A percentile compares a stretch with the other conserved stretches of the same genome.
Conservation (phyloP, 2,113 vertebrate species). For the Leucoraja erinaceus region DNA sequence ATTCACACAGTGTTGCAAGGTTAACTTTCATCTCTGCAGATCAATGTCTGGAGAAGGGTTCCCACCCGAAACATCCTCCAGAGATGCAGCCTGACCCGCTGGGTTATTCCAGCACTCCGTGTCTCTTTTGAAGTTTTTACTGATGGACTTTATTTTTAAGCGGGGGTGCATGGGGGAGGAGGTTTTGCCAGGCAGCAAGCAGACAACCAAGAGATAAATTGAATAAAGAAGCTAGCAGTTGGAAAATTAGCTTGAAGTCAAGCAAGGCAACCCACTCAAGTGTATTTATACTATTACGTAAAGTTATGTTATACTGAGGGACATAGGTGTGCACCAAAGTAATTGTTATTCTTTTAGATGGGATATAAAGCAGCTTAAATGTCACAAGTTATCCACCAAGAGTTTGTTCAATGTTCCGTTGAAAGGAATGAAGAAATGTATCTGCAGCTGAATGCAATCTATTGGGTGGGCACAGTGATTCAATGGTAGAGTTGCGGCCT, state of each 20-base stretch:
- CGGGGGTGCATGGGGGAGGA: not conserved
- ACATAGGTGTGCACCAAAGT: not conserved
- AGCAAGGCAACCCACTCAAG: not conserved
- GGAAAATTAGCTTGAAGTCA: conserved; percentile 36
- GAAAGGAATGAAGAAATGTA: not conserved
- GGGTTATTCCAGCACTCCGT: too few relatives aligned
- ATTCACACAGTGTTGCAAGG: not conserved
- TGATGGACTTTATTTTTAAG: not conserved
- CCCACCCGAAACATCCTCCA: too few relatives aligned
- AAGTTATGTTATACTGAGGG: not conserved
- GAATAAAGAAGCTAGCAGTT: conserved; percentile 27
- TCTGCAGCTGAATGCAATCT: not conserved
- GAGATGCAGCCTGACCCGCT: too few relatives aligned
- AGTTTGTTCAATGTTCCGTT: not conserved
- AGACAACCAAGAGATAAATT: not conserved
- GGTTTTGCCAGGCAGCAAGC: not conserved
- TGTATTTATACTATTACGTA: not conserved
- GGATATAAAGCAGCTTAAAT: not conserved
- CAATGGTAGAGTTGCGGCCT: too few relatives aligned
- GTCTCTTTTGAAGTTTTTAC: too few relatives aligned
- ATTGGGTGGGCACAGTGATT: too few relatives aligned
- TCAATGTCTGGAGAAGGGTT: not conserved
- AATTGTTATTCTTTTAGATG: conserved; percentile 4
- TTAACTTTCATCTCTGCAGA: not conserved
- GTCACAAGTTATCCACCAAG: not conserved